Evolutionary conservation across 2,888 invertebrate species (phyloP), one percentile per base, ranked within the genome.

Genomic region (Hypolimnas misippus): DNA sequence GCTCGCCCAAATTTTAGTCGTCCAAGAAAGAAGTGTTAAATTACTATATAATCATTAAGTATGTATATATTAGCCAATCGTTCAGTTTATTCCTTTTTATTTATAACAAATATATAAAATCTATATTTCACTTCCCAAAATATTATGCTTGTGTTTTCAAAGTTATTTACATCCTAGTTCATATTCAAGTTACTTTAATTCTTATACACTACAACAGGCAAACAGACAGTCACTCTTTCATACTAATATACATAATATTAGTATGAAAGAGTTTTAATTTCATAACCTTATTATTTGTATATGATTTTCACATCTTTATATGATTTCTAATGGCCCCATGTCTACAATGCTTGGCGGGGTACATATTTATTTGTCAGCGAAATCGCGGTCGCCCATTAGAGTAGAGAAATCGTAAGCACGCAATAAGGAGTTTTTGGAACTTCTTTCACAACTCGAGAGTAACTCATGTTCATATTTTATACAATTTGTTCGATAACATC

Each of bases 291-390:
- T 33, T 8, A 33, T 33, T 29, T 4, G 6, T 6, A 4, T 4
- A 29, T 29, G 29, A 4, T 6, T 29, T 3, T 6, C 29, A 29
- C 29, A 29, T 29, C 8, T 6, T 33, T n/a, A n/a, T n/a, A n/a
- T n/a, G n/a, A n/a, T 3, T n/a, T n/a, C 1, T 78, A 56, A 70
- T 77, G 78, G 81, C 82, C 77, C 67, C 63, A 75, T 76, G 68
- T 73, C 74, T 76, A 83, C 83, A 84, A 84, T 84, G 81, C 77
- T 79, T 76, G 76, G 70, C 69, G 78, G 77, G 79, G 83, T 84
- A 83, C 83, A 81, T 87, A 87, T 88, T 87, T 88, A 87, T 89
- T 88, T 88, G 88, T 89, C 86, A 86, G 87, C 87, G 72, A 86
- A 88, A 86, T 88, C 84, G 82, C 82, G 78, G 78, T 79, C 75